Percentiles rank a stretch among this genome's conserved stretches.
phyloP scores from a whole-genome alignment of 2,113 vertebrate species.

The Amazona vittata region DNA sequence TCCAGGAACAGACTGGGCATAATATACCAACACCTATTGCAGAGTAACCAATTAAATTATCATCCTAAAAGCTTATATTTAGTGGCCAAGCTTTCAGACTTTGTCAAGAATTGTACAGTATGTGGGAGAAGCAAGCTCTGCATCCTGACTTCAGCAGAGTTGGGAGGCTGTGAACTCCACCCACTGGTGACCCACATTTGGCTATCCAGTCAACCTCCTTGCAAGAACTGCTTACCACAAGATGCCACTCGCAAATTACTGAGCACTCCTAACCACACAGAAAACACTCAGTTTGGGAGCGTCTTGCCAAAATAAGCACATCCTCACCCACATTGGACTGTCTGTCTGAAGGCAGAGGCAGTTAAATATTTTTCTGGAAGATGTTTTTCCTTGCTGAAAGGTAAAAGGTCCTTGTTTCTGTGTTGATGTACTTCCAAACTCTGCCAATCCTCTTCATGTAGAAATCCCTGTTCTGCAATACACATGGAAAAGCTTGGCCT shows the following conservation, averaged over 20 bases:
- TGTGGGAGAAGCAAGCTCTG: neutral
- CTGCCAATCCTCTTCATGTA: neutral
- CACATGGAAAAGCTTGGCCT: neutral
- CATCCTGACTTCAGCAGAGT: neutral
- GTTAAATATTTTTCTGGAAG: slow-evolving; percentile 31
- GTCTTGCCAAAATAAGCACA: slow-evolving; percentile 51
- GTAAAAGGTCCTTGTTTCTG: slow-evolving; percentile 13
- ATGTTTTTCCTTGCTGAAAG: neutral
- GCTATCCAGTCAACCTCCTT: neutral
- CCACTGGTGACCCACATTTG: slow-evolving; percentile 42
- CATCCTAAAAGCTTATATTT: neutral
- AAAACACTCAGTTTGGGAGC: neutral
- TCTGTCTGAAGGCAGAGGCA: slow-evolving; percentile 7
- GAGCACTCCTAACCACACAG: slow-evolving; percentile 18
- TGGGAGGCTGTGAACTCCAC: slow-evolving; percentile 16
- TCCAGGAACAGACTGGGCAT: neutral
- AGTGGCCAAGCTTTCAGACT: neutral
- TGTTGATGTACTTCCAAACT: slow-evolving; percentile 24
- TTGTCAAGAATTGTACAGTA: neutral
- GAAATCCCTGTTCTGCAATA: neutral
- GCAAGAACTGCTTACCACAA: neutral
- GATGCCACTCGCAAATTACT: slow-evolving; percentile 33
- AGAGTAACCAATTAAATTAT: neutral
- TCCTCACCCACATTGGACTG: neutral
- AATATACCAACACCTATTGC: neutral